Evolutionary conservation across 2,888 invertebrate species (phyloP).

Genomic region (Diadegma fenestrale): DNA sequence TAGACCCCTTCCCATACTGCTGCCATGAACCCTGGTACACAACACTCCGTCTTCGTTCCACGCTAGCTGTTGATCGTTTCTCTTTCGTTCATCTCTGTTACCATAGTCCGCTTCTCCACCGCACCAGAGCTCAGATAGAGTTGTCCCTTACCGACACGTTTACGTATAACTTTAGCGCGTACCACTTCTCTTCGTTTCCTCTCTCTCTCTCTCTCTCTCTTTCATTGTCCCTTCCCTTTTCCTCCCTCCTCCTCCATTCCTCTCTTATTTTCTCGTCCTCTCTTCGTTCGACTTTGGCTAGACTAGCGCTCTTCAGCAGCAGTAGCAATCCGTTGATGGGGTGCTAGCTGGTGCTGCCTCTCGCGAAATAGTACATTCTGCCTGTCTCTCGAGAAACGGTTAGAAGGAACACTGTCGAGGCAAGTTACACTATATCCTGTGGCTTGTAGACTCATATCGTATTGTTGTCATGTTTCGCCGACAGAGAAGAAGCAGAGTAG

Average conservation of each 20-base stretch:
- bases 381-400: conserved; percentile 66
- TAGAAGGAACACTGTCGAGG: conserved; percentile 76
- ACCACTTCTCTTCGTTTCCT: conserved; percentile 7
- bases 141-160: conserved; percentile 58
- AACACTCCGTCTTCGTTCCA: conserved; percentile 49
- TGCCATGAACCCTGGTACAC: conserved; percentile 61
- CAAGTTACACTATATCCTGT: conserved; percentile 81
- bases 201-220: conserved; percentile 19
- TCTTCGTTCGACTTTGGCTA: conserved; percentile 29
- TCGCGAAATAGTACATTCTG: conserved; percentile 51
- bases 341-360: conserved; percentile 65
- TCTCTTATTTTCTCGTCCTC: conserved; percentile 14
- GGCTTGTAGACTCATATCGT: conserved; percentile 81
- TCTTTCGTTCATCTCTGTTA: conserved; percentile 38
- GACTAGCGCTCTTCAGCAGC: conserved; percentile 46
- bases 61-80: conserved; percentile 30
- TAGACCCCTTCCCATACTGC: conserved; percentile 63
- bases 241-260: neutral
- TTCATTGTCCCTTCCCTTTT: conserved; percentile 29
- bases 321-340: conserved; percentile 67
- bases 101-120: conserved; percentile 32
- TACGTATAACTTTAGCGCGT: conserved; percentile 51
- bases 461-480: conserved; percentile 81
- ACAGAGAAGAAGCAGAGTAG: conserved; percentile 70
- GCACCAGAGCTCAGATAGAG: conserved; percentile 43